Percentiles rank a stretch among this genome's conserved stretches.
These are phyloP conservation scores for Polyploca ridens DNA, from an alignment of 2,888 invertebrate species.

Conservation along the genomic window DNA sequence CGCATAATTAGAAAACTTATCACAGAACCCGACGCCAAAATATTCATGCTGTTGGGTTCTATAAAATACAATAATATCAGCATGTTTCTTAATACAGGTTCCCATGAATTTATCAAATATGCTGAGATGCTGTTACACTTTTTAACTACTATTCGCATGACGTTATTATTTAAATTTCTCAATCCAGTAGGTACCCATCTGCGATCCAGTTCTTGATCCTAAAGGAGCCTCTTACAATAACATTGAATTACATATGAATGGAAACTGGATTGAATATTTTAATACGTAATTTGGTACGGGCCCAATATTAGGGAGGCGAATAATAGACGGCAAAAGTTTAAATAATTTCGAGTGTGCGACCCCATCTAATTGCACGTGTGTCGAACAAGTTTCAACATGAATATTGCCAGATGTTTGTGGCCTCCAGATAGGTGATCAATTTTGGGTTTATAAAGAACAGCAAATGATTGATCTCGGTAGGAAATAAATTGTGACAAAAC, in stretches of 20 bases:
- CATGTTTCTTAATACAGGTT: background rate
- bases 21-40: background rate
- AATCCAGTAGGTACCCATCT: constrained; percentile 69
- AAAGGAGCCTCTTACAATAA: constrained; percentile 74
- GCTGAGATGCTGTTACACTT: constrained; percentile 21
- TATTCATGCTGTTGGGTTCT: background rate
- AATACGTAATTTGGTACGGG: constrained; percentile 77
- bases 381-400: constrained; percentile 70
- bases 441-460: constrained; percentile 15
- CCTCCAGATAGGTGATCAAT: constrained; percentile 30
- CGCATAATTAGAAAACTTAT: constrained; percentile 34
- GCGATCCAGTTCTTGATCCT: constrained; percentile 75
- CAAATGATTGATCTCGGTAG: background rate
- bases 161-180: constrained; percentile 78
- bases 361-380: constrained; percentile 69
- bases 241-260: constrained; percentile 80
- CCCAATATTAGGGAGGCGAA: constrained; percentile 76
- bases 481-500: too few species aligned
- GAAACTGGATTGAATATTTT: constrained; percentile 82
- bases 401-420: constrained; percentile 48
- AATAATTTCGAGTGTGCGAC: constrained; percentile 60
- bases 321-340: constrained; percentile 73
- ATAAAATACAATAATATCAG: background rate
- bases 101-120: constrained; percentile 8
- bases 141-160: constrained; percentile 58